Base-by-base conservation (phyloP, 2,888 invertebrate genomes). In the Acrobasis suavella region DNA sequence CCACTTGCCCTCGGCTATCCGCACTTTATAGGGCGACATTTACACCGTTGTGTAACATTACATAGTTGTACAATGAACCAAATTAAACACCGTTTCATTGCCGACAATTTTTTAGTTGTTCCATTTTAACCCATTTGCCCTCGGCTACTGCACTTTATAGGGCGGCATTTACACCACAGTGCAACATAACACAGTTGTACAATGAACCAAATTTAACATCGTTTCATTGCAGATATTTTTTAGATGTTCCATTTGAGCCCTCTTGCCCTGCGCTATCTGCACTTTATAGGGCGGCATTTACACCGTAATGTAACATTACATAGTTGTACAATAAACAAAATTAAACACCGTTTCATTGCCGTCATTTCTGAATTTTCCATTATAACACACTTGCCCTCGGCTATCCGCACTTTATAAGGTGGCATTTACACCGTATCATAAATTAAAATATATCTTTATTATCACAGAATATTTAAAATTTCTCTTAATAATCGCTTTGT, bases 51-150 rank as follows among this genome's bases (percentile, higher is more conserved):
- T 49, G 81, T 75, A 74, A 69, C n/a, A 50, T 50, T 59, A 37
- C 32, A 37, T 32, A 37, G 16, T 37, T 58, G 16, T 50, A 16
- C 50, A 14, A 16, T 50, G 2, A 15, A 15, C 15, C 10, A 9
- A 50, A 50, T 8, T 32, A 32, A 32, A 22, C 22, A 22, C 22
- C 22, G 22, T 22, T 22, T 22, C 22, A 22, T 22, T 22, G 22
- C 22, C 3, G 22, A 22, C 22, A n/a, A 22, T 22, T 22, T 22
- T 22, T 85, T 69, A 80, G 72, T 75, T 86, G 86, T 83, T 83
- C 87, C 86, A 85, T 86, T 91, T 90, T 91, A 91, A 87, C 90
- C 90, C 86, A 85, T 83, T 91, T 84, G 91, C 91, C 89, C 83
- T 85, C 80, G 89, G 91, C 89, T 75, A 86, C 86, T 84, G 80